These are phyloP conservation scores for Sorex fumeus DNA, from an alignment of 2,113 vertebrate species.

Conservation along the genomic window DNA sequence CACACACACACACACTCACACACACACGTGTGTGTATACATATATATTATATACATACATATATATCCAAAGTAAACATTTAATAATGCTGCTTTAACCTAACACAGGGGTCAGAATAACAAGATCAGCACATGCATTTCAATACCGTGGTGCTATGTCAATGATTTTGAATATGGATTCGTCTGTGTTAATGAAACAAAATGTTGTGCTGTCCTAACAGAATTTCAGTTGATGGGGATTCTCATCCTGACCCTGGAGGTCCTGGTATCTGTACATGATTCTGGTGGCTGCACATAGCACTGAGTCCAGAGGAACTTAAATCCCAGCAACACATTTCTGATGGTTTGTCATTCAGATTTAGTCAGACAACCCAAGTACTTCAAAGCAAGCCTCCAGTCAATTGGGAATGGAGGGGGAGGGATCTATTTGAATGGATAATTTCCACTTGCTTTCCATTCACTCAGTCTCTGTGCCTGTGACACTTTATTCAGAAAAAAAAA, in stretches of 20 bases:
- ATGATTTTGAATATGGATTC: constrained; percentile 43
- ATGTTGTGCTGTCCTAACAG: constrained; percentile 54
- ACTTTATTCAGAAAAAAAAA: not conserved
- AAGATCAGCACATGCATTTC: not conserved
- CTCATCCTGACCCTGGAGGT: not conserved
- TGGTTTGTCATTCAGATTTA: constrained; percentile 60
- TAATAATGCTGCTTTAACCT: constrained; percentile 68
- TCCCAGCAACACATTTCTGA: constrained; percentile 76
- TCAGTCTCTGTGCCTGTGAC: not conserved
- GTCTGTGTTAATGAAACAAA: constrained; percentile 57
- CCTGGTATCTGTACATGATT: too few species aligned
- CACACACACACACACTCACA: not conserved
- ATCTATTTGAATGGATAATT: constrained; percentile 7
- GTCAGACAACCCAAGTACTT: not conserved
- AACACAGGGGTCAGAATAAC: constrained; percentile 19
- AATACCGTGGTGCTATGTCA: not conserved
- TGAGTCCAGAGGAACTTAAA: constrained; percentile 12
- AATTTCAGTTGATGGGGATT: constrained; percentile 49
- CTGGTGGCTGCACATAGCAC: constrained; percentile 36
- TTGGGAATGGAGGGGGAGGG: not conserved
- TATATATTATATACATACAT: not conserved
- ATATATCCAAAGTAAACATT: constrained; percentile 62
- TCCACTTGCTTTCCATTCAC: constrained; percentile 1
- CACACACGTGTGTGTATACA: too few species aligned
- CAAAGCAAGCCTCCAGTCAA: constrained; percentile 26